Evolutionary conservation across 2,113 vertebrate species (phyloP).

Genomic region (Ameiurus melas): DNA sequence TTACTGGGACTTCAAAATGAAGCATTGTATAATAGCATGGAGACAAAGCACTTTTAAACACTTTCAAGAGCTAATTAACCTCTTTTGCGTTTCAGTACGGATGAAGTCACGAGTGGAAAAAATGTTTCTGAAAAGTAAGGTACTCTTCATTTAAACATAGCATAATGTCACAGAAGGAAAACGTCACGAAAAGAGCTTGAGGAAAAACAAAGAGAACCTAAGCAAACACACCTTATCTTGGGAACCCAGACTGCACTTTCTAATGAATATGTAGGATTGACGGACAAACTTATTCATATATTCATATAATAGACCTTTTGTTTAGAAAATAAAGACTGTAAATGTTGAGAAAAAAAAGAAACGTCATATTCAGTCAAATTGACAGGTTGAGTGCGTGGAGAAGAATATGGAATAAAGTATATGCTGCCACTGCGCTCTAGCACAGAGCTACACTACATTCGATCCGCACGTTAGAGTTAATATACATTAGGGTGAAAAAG

Average conservation of each 20-base stretch:
- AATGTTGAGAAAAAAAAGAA: background rate
- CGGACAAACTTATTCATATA: slow-evolving; percentile 30
- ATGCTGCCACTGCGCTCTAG: background rate
- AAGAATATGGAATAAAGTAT: background rate
- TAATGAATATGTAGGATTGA: slow-evolving; percentile 37
- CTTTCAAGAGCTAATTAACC: slow-evolving; percentile 48
- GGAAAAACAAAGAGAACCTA: slow-evolving; percentile 34
- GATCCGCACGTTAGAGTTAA: background rate
- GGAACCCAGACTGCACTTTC: slow-evolving; percentile 40
- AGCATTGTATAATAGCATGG: slow-evolving; percentile 34
- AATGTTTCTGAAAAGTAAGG: slow-evolving; percentile 24
- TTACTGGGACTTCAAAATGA: background rate
- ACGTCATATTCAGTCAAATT: background rate
- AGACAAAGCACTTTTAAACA: slow-evolving; percentile 32
- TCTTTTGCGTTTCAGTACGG: slow-evolving; percentile 50
- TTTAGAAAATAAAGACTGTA: background rate
- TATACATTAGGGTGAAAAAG: background rate
- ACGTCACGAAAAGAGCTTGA: slow-evolving; percentile 30
- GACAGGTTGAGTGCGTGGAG: background rate
- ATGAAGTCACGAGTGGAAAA: slow-evolving; percentile 46
- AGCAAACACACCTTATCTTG: slow-evolving; percentile 45
- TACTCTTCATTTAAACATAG: slow-evolving; percentile 48
- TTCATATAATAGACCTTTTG: slow-evolving; percentile 34
- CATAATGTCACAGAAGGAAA: slow-evolving; percentile 43
- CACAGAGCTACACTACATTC: background rate